Conservation (phyloP, 2,113 vertebrate genomes). For the Urocolius indicus region DNA sequence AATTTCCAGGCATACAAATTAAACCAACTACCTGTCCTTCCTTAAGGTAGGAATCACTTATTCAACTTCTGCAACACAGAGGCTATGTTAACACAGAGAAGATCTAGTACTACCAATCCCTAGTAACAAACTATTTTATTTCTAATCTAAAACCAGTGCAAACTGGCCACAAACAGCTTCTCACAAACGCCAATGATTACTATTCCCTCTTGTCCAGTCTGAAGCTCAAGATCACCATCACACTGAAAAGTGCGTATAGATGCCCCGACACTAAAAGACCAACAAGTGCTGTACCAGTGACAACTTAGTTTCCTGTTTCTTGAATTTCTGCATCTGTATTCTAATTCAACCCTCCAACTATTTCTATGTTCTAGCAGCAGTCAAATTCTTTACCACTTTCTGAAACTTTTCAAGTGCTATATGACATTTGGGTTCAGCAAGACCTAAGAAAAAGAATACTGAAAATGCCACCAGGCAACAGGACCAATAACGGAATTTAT, state of each 20-base stretch:
- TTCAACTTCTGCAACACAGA: neutral
- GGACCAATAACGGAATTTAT: neutral
- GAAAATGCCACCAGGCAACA: neutral
- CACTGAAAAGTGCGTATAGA: neutral
- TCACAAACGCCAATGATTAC: neutral
- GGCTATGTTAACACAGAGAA: neutral
- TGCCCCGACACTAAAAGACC: accelerated
- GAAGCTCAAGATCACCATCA: neutral
- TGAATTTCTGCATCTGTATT: neutral
- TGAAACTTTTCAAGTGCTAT: neutral
- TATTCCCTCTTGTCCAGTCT: neutral
- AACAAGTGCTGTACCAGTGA: neutral
- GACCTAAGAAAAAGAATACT: neutral
- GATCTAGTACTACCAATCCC: neutral
- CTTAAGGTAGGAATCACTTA: neutral
- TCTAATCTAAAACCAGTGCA: neutral
- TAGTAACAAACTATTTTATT: neutral
- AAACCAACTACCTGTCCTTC: neutral
- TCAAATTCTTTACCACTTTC: neutral
- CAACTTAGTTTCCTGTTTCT: neutral
- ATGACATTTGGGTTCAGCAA: neutral
- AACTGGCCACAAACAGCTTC: neutral
- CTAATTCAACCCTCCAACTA: neutral
- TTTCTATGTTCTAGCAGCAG: neutral
- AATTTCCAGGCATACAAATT: neutral